A percentile compares a stretch with the other conserved stretches of the same genome.
phyloP scores from a whole-genome alignment of 2,888 invertebrate species.

The Sialis lutaria region DNA sequence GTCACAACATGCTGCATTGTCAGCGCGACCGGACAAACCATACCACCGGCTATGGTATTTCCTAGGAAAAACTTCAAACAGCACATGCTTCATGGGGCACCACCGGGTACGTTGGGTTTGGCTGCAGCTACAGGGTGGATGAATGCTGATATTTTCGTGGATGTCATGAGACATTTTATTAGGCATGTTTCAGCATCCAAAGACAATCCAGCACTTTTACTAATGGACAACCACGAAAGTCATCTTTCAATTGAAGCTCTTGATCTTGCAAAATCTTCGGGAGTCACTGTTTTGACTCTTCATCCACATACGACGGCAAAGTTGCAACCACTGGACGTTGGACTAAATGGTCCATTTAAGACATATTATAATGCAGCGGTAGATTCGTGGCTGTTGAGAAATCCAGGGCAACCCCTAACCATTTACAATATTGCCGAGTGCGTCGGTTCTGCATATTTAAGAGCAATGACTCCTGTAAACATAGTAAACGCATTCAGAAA shows the following conservation, averaged over 20 bases:
- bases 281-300: constrained; percentile 20
- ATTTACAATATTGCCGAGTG: constrained; percentile 20
- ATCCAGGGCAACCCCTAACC: constrained; percentile 21
- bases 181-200: no score
- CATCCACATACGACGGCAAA: constrained; percentile 23
- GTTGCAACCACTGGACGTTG: constrained; percentile 23
- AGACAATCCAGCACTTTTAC: no score
- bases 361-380: constrained; percentile 15
- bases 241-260: constrained; percentile 14
- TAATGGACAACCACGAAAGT: constrained; percentile 21
- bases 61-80: no score
- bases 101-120: no score
- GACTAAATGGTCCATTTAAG: constrained; percentile 22
- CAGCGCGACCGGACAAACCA: no score
- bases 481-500: constrained; percentile 10
- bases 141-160: no score
- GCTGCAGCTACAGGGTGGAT: no score
- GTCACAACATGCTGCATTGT: no score
- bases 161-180: no score
- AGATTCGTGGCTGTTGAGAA: constrained; percentile 18
- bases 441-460: constrained; percentile 9
- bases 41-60: no score
- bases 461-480: constrained; percentile 10
- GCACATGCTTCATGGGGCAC: not conserved
- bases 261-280: constrained; percentile 19